phyloP scores from a whole-genome alignment of 2,797 vertebrate genomes.

The Cyclopterus lumpus region DNA sequence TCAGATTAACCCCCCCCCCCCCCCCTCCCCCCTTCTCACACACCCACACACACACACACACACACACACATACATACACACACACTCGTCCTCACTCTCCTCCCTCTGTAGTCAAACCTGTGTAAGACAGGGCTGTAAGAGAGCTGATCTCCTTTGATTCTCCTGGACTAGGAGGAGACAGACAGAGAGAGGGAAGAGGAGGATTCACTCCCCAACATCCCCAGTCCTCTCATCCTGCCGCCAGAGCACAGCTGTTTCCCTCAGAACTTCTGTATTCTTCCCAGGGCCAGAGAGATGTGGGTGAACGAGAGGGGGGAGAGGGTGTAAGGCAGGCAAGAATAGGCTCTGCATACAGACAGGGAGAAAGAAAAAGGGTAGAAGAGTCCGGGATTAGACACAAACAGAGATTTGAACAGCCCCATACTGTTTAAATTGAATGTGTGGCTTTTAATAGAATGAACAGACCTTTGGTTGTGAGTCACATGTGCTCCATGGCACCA shows the following conservation, averaged over 20 bases:
- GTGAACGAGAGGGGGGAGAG: slow-evolving; percentile 10
- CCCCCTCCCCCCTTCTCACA: too few species aligned
- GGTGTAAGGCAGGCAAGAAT: slow-evolving; percentile 13
- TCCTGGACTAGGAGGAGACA: slow-evolving; percentile 63
- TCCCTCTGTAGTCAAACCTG: slow-evolving; percentile 71
- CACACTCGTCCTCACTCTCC: slow-evolving; percentile 32
- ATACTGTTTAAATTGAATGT: slow-evolving; percentile 39
- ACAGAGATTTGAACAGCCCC: slow-evolving; percentile 39
- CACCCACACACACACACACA: neutral
- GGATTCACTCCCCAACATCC: slow-evolving; percentile 49
- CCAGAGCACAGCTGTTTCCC: slow-evolving; percentile 56
- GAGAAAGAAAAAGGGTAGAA: slow-evolving; percentile 26
- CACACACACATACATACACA: neutral
- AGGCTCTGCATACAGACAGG: slow-evolving; percentile 53
- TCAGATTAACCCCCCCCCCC: slow-evolving; percentile 38
- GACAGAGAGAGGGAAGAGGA: slow-evolving; percentile 40
- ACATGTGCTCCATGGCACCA: slow-evolving; percentile 1
- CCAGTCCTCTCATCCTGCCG: slow-evolving; percentile 56
- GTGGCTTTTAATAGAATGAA: slow-evolving; percentile 61
- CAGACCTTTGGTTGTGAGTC: slow-evolving; percentile 28
- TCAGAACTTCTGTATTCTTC: slow-evolving; percentile 72
- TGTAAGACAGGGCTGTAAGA: slow-evolving; percentile 68
- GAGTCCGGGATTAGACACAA: slow-evolving; percentile 48
- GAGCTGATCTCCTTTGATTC: slow-evolving; percentile 76
- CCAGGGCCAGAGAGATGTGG: slow-evolving; percentile 51